Base-by-base conservation (phyloP, 2,797 vertebrate genomes). In the Parauchenoglanis punctatus region DNA sequence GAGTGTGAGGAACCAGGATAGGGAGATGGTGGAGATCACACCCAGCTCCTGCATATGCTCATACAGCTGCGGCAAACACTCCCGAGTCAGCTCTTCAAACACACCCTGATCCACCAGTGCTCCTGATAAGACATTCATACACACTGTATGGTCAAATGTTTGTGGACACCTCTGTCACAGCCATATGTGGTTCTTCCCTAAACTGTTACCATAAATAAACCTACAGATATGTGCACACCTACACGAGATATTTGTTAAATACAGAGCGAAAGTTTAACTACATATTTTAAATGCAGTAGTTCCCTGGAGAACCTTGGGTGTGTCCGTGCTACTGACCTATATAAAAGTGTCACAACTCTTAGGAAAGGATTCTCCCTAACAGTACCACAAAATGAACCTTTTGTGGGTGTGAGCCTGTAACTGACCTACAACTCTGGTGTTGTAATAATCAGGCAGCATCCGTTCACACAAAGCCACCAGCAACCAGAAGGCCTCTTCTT, bases 401-500 rank as follows among this genome's bases (percentile, higher is more conserved):
- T 20, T 72, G 31, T 75, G 58, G 20, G 46, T 80, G 65, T 13
- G n/a, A 10, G 35, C 23, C 13, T 28, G 44, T 88, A 52, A 96
- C 97, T 97, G 91, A 99, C 98, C 98, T 87, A 99, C 97, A 15
- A 99, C 98, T 89, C 98, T 95, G 86, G 97, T 99, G 93, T 99
- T 99, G 95, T 99, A 99, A 93, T 99, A 99, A 93, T 99, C 98
- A 0, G 98, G 98, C 85, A 99, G 94, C 97, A 99, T 99, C 4
- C 98, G 95, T 90, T 99, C 98, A 63, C 98, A 99, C 15, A 99
- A 95, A 8, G 98, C 97, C 92, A 99, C 98, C 83, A 99, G 93
- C 89, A 99, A 96, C 98, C 98, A 99, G 94, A 99, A 99, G 56
- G 98, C 97, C 88, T 98, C 96, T n/a, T 99, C 98, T 92, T 99